A percentile compares a stretch with the other conserved stretches of the same genome.
Conservation (phyloP, 2,113 vertebrate genomes). For the Patagioenas fasciata region DNA sequence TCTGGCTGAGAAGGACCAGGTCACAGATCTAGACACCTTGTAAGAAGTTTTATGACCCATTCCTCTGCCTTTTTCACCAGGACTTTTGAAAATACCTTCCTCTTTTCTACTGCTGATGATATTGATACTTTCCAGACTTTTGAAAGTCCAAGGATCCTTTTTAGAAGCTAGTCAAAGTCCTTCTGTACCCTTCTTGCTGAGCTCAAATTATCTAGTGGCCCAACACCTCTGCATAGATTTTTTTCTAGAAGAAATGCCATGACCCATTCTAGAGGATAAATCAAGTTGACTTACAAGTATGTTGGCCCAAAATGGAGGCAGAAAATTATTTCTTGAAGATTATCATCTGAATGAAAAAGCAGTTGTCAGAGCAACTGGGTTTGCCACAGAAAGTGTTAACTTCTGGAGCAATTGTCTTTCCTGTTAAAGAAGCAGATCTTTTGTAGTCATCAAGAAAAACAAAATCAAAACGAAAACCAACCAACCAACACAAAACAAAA, state of each 20-base stretch:
- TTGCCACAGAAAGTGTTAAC: neutral
- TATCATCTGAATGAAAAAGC: neutral
- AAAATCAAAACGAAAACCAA: no score
- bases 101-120: neutral
- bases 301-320: neutral
- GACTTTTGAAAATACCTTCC: neutral
- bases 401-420: neutral
- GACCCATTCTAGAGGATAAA: neutral
- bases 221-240: neutral
- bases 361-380: slow-evolving; percentile 29
- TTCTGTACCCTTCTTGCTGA: neutral
- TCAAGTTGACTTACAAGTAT: neutral
- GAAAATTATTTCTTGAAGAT: neutral
- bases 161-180: neutral
- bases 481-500: no score
- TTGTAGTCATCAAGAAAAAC: neutral
- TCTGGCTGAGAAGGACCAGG: neutral
- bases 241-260: neutral
- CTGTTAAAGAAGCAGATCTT: neutral
- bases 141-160: neutral
- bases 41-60: neutral
- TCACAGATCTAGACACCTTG: neutral
- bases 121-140: neutral
- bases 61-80: neutral
- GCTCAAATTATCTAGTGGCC: neutral